Evolutionary conservation across 2,888 invertebrate species (phyloP).

Genomic region (Laothoe populi): DNA sequence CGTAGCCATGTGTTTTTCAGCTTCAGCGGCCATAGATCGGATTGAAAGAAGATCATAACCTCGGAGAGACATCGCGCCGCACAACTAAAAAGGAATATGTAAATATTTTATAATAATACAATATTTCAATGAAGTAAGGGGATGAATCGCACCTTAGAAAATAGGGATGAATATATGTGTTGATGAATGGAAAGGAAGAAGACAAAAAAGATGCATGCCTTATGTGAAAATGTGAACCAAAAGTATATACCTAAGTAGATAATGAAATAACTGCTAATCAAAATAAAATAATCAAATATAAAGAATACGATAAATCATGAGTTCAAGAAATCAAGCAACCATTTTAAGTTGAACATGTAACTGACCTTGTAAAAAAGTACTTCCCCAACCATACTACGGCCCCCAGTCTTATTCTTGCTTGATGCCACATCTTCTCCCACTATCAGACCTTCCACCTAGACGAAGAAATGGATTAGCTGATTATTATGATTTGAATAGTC

Average conservation of each 20-base stretch:
- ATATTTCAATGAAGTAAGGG: too few species aligned
- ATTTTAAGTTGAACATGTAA: not conserved
- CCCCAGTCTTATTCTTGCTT: slow-evolving; percentile 82
- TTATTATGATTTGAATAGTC: not conserved
- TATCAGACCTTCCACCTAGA: slow-evolving; percentile 82
- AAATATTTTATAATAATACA: too few species aligned
- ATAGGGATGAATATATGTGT: too few species aligned
- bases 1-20: slow-evolving; percentile 86
- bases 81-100: slow-evolving; percentile 85
- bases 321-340: too few species aligned
- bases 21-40: slow-evolving; percentile 67
- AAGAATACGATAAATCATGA: too few species aligned
- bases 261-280: too few species aligned
- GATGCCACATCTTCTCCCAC: slow-evolving; percentile 89
- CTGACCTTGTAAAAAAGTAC: slow-evolving; percentile 83
- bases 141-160: too few species aligned
- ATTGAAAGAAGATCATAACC: slow-evolving; percentile 86
- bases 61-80: slow-evolving; percentile 89
- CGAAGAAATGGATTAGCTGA: slow-evolving; percentile 17
- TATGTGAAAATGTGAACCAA: too few species aligned
- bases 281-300: too few species aligned
- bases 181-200: too few species aligned
- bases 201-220: too few species aligned
- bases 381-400: slow-evolving; percentile 88
- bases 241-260: too few species aligned